phyloP scores from a whole-genome alignment of 2,888 invertebrate species.

The Trachelus troglodyta region DNA sequence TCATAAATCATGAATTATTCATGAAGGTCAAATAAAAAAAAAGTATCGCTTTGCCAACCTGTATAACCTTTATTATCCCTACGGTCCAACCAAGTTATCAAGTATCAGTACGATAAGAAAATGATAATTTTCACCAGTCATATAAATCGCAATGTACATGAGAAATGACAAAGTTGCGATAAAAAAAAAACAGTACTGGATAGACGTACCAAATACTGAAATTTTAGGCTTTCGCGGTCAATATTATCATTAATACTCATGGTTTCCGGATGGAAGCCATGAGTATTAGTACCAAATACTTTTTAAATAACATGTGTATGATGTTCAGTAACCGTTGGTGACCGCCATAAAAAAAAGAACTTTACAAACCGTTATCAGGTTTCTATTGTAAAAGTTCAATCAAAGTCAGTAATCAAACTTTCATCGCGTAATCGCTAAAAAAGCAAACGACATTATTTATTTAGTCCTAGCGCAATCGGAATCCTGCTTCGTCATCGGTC shows the following conservation, averaged over 20 bases:
- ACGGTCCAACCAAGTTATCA: background rate
- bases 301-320: background rate
- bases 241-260: too few species aligned
- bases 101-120: background rate
- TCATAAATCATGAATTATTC: background rate
- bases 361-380: background rate
- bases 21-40: background rate
- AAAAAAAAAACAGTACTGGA: background rate
- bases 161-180: background rate
- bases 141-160: background rate
- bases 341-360: background rate
- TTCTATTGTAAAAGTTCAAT: background rate
- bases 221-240: too few species aligned
- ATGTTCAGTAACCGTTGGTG: background rate
- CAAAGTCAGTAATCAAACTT: background rate
- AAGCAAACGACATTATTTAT: background rate
- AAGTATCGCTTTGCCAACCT: background rate
- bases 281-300: background rate
- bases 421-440: background rate
- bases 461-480: background rate
- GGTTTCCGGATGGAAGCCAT: too few species aligned
- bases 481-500: background rate
- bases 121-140: background rate
- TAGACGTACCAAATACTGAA: background rate
- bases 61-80: background rate